Conservation (phyloP, 2,113 vertebrate genomes). For the Dolichotis patagonum region DNA sequence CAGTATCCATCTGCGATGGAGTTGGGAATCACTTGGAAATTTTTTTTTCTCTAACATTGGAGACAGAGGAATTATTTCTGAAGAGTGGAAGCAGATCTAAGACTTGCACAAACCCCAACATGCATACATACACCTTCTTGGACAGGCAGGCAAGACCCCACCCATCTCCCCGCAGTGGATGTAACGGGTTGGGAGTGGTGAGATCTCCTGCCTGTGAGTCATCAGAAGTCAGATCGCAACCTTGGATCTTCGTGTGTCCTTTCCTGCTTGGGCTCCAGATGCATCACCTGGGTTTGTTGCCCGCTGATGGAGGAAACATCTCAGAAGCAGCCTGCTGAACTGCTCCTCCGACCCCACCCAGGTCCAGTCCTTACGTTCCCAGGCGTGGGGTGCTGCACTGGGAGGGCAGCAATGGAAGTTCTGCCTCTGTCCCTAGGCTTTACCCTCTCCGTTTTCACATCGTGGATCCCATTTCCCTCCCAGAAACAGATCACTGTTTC, state of each 20-base stretch:
- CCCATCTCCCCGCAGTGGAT: rapidly evolving
- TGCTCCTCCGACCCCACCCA: background rate
- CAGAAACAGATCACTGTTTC: background rate
- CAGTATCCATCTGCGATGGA: background rate
- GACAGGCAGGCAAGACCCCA: background rate
- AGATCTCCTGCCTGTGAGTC: background rate
- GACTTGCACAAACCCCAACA: background rate
- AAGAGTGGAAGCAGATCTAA: background rate
- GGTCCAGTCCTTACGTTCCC: background rate
- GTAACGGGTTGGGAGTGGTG: background rate
- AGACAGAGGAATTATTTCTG: background rate
- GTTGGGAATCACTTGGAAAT: background rate
- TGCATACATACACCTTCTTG: background rate
- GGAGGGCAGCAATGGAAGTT: rapidly evolving
- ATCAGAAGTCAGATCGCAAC: background rate
- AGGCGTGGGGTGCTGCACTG: background rate
- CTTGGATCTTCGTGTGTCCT: background rate
- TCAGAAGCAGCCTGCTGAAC: background rate
- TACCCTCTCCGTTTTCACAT: background rate
- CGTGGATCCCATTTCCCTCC: background rate
- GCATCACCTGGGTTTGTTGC: background rate
- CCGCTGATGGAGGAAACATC: background rate
- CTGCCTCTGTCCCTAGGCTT: background rate
- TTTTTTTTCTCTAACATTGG: background rate
- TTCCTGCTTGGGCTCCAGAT: background rate